Percentiles rank a stretch among this genome's conserved stretches.
phyloP scores from a whole-genome alignment of 2,888 invertebrate species.

The Caenorhabditis drosophilae region DNA sequence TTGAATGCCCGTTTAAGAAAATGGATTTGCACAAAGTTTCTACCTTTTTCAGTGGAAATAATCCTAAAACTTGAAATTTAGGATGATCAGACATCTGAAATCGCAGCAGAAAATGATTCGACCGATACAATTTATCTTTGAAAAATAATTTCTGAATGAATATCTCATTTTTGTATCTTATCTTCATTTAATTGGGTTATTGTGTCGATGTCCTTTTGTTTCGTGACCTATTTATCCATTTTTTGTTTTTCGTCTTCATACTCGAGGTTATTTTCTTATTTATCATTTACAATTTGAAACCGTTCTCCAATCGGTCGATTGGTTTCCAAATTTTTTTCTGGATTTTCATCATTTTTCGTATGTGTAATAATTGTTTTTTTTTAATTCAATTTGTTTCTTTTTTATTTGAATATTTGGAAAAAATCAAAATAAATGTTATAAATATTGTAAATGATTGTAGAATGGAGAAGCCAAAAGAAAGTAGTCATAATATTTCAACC shows the following conservation, averaged over 20 bases:
- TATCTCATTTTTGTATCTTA: slow-evolving; percentile 7
- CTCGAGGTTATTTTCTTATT: no score
- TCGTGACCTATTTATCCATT: slow-evolving; percentile 27
- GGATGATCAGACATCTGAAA: neutral
- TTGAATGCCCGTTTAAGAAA: neutral
- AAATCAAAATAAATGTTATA: no score
- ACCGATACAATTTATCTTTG: slow-evolving; percentile 32
- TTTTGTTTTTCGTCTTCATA: neutral
- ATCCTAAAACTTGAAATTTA: no score
- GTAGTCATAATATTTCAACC: slow-evolving; percentile 23
- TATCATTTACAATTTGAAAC: neutral
- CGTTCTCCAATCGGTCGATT: neutral
- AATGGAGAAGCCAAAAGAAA: slow-evolving; percentile 23
- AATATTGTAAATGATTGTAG: no score
- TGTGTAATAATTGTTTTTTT: neutral
- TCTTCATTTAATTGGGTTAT: slow-evolving; percentile 38
- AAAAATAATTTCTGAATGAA: slow-evolving; percentile 6
- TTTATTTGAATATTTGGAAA: no score
- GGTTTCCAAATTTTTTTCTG: neutral
- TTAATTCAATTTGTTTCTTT: no score
- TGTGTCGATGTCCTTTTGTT: slow-evolving; percentile 20
- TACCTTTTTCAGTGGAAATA: no score
- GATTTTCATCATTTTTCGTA: neutral
- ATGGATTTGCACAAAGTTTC: neutral
- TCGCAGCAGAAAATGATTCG: slow-evolving; percentile 6